Conservation (phyloP, 2,797 vertebrate genomes). For the Enteromius unitaeniatus region DNA sequence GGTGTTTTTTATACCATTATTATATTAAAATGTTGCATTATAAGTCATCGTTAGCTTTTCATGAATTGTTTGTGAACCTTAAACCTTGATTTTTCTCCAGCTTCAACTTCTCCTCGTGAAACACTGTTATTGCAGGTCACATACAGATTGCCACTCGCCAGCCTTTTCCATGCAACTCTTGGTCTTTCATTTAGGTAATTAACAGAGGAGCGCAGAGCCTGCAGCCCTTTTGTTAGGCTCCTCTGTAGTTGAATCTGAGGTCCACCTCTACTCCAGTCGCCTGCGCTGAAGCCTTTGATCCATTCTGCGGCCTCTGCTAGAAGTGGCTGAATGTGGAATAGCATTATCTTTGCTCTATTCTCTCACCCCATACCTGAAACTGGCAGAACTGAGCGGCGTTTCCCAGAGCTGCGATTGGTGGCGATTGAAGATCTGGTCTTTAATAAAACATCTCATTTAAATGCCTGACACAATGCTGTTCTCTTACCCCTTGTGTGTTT, state of each 20-base stretch:
- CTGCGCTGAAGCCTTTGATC: conserved; percentile 77
- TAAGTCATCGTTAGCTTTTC: neutral
- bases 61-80: neutral
- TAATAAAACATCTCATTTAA: conserved; percentile 76
- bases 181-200: conserved; percentile 54
- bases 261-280: conserved; percentile 52
- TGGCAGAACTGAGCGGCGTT: conserved; percentile 54
- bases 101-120: neutral
- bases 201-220: conserved; percentile 53
- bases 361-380: conserved; percentile 63
- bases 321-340: conserved; percentile 70
- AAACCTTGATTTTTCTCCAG: neutral
- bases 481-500: conserved; percentile 63
- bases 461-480: conserved; percentile 65
- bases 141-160: conserved; percentile 20
- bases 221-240: conserved; percentile 59
- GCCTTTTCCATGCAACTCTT: conserved; percentile 41
- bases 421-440: conserved; percentile 58
- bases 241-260: conserved; percentile 56
- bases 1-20: neutral
- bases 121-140: conserved; percentile 18
- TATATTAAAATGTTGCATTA: neutral
- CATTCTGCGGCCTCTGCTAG: conserved; percentile 62
- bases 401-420: conserved; percentile 49
- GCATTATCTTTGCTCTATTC: conserved; percentile 67